phyloP scores from a whole-genome alignment of 2,113 vertebrate genomes.

The Arvicanthis niloticus region DNA sequence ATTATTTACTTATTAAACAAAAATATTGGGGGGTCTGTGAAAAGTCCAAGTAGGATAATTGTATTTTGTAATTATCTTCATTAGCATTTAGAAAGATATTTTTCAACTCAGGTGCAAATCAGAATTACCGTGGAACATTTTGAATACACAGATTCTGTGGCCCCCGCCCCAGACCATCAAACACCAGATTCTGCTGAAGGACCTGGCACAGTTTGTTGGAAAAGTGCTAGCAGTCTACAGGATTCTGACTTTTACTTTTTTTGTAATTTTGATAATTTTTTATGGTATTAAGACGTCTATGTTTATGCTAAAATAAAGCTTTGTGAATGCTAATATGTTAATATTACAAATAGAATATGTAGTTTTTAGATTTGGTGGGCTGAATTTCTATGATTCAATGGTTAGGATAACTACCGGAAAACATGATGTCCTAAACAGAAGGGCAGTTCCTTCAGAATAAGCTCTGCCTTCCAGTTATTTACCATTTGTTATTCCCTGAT shows the following conservation, averaged over 20 bases:
- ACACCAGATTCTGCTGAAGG: conserved; percentile 16
- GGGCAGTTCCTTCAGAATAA: conserved; percentile 49
- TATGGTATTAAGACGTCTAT: conserved; percentile 34
- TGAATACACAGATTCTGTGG: background rate
- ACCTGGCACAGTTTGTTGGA: background rate
- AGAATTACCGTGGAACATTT: conserved; percentile 29
- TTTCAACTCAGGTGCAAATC: conserved; percentile 41
- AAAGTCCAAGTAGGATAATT: conserved; percentile 29
- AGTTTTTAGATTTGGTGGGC: conserved; percentile 53
- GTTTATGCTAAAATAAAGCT: conserved; percentile 44
- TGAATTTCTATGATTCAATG: conserved; percentile 40
- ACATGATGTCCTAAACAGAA: conserved; percentile 22
- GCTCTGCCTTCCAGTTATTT: conserved; percentile 46
- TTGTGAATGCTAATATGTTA: conserved; percentile 31
- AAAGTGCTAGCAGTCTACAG: conserved; percentile 19
- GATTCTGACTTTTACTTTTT: conserved; percentile 17
- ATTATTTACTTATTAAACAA: conserved; percentile 46
- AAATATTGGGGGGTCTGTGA: conserved; percentile 22
- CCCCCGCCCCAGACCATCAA: background rate
- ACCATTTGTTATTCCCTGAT: conserved; percentile 12
- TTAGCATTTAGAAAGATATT: conserved; percentile 4
- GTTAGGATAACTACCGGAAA: conserved; percentile 19
- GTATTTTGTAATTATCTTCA: conserved; percentile 52
- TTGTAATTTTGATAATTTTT: conserved; percentile 53
- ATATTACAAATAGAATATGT: conserved; percentile 34